Conservation (phyloP, 1,140 invertebrate species). For the Drosophila lini region DNA sequence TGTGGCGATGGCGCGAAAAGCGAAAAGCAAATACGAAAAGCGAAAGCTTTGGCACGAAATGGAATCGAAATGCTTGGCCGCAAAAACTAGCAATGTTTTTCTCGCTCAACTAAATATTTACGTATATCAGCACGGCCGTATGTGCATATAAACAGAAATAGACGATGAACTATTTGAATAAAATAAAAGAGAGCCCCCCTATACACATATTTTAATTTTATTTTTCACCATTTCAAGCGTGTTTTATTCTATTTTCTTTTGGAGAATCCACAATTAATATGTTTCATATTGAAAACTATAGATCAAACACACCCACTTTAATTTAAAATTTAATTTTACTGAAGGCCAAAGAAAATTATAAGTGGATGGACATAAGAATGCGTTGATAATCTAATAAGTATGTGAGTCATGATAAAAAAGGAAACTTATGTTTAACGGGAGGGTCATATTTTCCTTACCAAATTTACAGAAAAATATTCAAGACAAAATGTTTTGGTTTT, state of each 20-base stretch:
- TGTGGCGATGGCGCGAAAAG: slow-evolving; percentile 59
- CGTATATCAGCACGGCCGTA: slow-evolving; percentile 12
- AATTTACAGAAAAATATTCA: not conserved
- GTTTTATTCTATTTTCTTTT: not conserved
- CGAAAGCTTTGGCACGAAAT: slow-evolving; percentile 33
- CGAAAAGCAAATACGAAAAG: slow-evolving; percentile 47
- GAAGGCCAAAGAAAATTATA: not conserved
- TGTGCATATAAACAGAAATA: slow-evolving; percentile 21
- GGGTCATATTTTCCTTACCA: not conserved
- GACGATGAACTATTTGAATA: slow-evolving; percentile 49
- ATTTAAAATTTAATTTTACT: not conserved
- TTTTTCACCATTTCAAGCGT: not conserved
- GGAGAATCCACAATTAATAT: not conserved
- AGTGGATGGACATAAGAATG: not conserved
- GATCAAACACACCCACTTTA: not conserved
- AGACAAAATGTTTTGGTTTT: not conserved
- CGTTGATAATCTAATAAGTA: not conserved
- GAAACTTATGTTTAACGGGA: not conserved
- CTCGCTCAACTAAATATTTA: slow-evolving; percentile 20
- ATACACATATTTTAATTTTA: slow-evolving; percentile 8
- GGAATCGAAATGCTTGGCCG: slow-evolving; percentile 53
- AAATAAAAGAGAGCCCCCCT: slow-evolving; percentile 18
- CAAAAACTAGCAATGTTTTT: slow-evolving; percentile 35
- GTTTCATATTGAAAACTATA: not conserved
- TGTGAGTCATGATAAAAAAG: no score